Conservation (phyloP, 2,113 vertebrate genomes). For the Clarias batrachus region DNA sequence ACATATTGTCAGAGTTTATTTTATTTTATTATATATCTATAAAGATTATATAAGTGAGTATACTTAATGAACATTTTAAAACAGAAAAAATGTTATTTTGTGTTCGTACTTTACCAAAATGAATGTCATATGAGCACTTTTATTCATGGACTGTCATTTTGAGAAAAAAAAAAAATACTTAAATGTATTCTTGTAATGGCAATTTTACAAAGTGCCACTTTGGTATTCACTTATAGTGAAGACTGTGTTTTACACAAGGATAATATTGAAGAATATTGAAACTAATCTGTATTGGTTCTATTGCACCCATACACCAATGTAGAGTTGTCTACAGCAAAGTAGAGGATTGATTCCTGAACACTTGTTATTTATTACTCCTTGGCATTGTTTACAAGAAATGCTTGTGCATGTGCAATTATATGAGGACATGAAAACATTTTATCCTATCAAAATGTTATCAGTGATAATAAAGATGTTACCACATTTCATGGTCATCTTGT, state of each 20-base stretch:
- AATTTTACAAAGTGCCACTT: conserved; percentile 55
- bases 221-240: conserved; percentile 81
- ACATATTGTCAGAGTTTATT: conserved; percentile 72
- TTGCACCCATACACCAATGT: conserved; percentile 48
- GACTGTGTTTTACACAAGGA: conserved; percentile 50
- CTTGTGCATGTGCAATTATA: conserved; percentile 41
- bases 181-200: conserved; percentile 48
- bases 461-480: conserved; percentile 35
- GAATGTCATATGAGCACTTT: conserved; percentile 42
- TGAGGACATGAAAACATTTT: conserved; percentile 36
- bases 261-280: conserved; percentile 29
- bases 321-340: conserved; percentile 64
- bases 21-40: conserved; percentile 36
- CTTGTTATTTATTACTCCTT: conserved; percentile 46
- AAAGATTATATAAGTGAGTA: conserved; percentile 43
- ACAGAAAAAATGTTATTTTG: conserved; percentile 34
- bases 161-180: conserved; percentile 25
- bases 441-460: conserved; percentile 24
- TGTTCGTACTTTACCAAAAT: conserved; percentile 43
- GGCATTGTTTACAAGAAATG: conserved; percentile 36
- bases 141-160: conserved; percentile 51
- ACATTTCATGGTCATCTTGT: conserved; percentile 3
- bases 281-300: conserved; percentile 45
- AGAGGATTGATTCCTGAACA: conserved; percentile 62
- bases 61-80: conserved; percentile 30